These are phyloP conservation scores for Eudasyphora cyanicolor DNA, from an alignment of 2,888 invertebrate species.

Conservation along the genomic window DNA sequence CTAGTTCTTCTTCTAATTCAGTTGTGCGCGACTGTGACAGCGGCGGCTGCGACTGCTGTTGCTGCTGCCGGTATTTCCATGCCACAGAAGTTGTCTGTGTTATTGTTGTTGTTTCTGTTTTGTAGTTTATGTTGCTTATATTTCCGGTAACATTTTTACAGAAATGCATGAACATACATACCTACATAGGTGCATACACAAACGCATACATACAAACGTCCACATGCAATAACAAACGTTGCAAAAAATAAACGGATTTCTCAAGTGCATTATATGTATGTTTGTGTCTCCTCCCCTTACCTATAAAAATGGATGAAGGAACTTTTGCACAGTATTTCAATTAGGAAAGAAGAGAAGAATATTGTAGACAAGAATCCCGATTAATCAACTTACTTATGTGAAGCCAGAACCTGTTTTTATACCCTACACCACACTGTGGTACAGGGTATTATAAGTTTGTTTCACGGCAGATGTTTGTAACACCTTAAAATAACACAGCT, in stretches of 20 bases:
- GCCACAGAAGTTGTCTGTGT: not conserved
- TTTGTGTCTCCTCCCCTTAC: not conserved
- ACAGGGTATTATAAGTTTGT: too few relatives aligned
- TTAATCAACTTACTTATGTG: too few relatives aligned
- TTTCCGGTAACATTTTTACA: constrained; percentile 63
- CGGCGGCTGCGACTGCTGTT: constrained; percentile 41
- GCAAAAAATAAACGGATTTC: constrained; percentile 43
- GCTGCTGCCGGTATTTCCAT: constrained; percentile 44
- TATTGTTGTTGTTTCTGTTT: constrained; percentile 32
- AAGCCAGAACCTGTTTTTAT: too few relatives aligned
- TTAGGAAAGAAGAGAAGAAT: too few relatives aligned
- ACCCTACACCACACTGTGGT: too few relatives aligned
- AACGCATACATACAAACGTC: too few relatives aligned
- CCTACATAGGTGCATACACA: too few relatives aligned
- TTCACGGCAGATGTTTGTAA: too few relatives aligned
- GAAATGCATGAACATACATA: constrained; percentile 52
- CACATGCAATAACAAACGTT: constrained; percentile 55
- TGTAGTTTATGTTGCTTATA: constrained; percentile 58
- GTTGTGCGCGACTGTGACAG: constrained; percentile 20
- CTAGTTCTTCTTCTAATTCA: not conserved
- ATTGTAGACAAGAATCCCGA: too few relatives aligned
- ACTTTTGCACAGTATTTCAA: too few relatives aligned
- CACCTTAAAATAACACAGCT: too few relatives aligned
- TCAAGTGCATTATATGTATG: constrained; percentile 31
- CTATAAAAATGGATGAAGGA: too few relatives aligned